Evolutionary conservation across 2,113 vertebrate species (phyloP).

Genomic region (Oncorhynchus masou): DNA sequence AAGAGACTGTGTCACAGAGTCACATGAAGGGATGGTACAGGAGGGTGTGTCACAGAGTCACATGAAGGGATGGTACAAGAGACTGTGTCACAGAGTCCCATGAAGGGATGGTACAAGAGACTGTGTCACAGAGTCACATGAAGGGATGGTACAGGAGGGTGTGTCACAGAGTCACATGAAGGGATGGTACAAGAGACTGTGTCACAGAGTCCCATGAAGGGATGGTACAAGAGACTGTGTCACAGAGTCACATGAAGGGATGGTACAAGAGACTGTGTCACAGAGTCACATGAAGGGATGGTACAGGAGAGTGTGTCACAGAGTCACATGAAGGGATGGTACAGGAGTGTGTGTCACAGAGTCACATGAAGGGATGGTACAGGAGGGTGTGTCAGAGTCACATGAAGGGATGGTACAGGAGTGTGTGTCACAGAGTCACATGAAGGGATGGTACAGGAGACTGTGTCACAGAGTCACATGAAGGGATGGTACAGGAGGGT

Average conservation of each 20-base stretch:
- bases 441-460: not conserved
- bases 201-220: slow-evolving; percentile 25
- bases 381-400: slow-evolving; percentile 2
- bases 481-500: not conserved
- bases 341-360: not conserved
- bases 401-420: not conserved
- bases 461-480: slow-evolving; percentile 14
- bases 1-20: not conserved
- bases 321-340: slow-evolving; percentile 14
- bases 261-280: no score
- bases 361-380: slow-evolving; percentile 17
- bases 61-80: not conserved
- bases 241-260: slow-evolving; percentile 18
- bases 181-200: not conserved
- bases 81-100: slow-evolving; percentile 7
- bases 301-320: not conserved
- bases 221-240: no score
- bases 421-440: slow-evolving; percentile 7
- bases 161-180: not conserved
- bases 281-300: slow-evolving; percentile 20
- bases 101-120: not conserved
- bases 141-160: not conserved
- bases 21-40: not conserved
- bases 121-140: slow-evolving; percentile 17
- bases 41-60: slow-evolving; percentile 9